Evolutionary conservation across 2,113 vertebrate species (phyloP).

Genomic region (Paraplagusia blochii): DNA sequence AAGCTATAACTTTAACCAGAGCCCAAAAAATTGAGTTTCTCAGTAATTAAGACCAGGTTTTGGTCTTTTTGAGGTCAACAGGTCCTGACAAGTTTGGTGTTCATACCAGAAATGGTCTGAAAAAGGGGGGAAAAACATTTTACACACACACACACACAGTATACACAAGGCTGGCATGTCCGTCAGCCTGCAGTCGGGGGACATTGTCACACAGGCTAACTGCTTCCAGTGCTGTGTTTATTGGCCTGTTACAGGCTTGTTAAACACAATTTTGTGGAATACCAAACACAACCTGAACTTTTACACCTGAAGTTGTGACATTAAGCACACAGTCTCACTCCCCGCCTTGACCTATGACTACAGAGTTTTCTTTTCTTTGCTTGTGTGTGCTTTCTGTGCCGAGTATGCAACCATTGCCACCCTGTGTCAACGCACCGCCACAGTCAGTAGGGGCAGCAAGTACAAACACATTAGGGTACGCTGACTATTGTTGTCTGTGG

Average conservation of each 20-base stretch:
- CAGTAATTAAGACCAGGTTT: no score
- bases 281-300: constrained; percentile 62
- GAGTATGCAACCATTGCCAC: constrained; percentile 19
- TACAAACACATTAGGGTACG: constrained; percentile 6
- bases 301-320: constrained; percentile 47
- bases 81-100: no score
- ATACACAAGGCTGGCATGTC: constrained; percentile 28
- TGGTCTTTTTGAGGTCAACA: no score
- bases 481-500: constrained; percentile 41
- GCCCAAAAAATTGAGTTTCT: no score
- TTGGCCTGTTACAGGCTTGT: constrained; percentile 64
- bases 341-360: constrained; percentile 23
- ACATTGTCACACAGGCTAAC: constrained; percentile 53
- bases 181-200: constrained; percentile 32
- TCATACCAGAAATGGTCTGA: no score
- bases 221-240: constrained; percentile 60
- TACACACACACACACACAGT: constrained; percentile 8
- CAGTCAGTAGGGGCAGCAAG: constrained; percentile 8
- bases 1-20: no score
- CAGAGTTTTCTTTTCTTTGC: constrained; percentile 1
- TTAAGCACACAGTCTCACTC: constrained; percentile 34
- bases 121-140: no score
- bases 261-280: constrained; percentile 64
- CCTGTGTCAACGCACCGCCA: constrained; percentile 44
- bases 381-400: constrained; percentile 12